These are phyloP conservation scores for Loxodonta africana DNA, from an alignment of 2,113 vertebrate genomes.

Conservation along the genomic window DNA sequence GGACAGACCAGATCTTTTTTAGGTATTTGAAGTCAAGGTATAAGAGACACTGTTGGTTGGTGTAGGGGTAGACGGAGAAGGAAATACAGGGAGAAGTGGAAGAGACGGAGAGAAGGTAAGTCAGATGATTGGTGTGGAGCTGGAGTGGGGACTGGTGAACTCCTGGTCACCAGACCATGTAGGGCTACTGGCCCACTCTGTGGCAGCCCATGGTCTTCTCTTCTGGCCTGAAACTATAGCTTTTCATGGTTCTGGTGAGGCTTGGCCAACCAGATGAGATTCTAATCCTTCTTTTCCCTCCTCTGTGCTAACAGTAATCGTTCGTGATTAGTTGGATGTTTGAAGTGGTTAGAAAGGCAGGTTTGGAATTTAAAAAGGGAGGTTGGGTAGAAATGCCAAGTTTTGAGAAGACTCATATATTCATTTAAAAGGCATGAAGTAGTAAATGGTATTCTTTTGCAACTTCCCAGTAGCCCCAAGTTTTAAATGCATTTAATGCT, in stretches of 20 bases:
- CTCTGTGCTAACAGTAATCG: conserved; percentile 9
- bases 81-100: neutral
- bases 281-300: neutral
- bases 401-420: conserved; percentile 49
- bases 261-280: neutral
- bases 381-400: conserved; percentile 15
- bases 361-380: conserved; percentile 40
- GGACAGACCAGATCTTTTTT: conserved; percentile 8
- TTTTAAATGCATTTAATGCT: conserved; percentile 57
- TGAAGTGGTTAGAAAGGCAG: conserved; percentile 50
- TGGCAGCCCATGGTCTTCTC: neutral
- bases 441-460: conserved; percentile 55
- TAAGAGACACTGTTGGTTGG: conserved; percentile 28
- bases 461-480: neutral
- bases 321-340: neutral
- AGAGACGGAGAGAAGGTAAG: neutral
- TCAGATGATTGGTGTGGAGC: neutral
- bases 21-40: conserved; percentile 21
- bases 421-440: conserved; percentile 47
- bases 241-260: conserved; percentile 19
- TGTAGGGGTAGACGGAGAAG: conserved; percentile 24
- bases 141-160: neutral
- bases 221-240: neutral
- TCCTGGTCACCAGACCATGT: neutral
- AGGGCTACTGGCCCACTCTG: neutral